Conservation (phyloP, 2,113 vertebrate genomes). For the Panurus biarmicus region DNA sequence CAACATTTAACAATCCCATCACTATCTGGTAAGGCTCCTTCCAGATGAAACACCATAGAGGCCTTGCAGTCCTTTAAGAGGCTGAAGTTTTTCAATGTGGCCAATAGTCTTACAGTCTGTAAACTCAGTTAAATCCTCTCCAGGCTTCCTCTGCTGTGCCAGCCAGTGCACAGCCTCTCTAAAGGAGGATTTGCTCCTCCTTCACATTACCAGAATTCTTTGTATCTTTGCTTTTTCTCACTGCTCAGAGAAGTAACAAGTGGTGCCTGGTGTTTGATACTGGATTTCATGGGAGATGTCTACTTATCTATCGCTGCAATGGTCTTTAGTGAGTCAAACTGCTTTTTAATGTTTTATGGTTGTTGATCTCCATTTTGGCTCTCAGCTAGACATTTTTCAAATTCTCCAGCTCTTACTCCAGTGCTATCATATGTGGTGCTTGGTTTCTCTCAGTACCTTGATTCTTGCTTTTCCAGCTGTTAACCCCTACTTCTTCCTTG, state of each 20-base stretch:
- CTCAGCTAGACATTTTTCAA: constrained; percentile 40
- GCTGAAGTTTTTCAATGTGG: not conserved
- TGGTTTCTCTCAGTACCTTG: not conserved
- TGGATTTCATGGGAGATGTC: not conserved
- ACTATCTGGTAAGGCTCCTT: not conserved
- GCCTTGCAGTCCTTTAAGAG: not conserved
- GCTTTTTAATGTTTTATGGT: constrained; percentile 29
- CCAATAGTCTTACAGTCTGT: not conserved
- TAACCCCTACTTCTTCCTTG: not conserved
- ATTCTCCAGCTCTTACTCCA: constrained; percentile 41
- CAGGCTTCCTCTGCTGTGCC: not conserved
- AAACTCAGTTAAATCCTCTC: not conserved
- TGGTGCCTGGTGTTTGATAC: constrained; percentile 42
- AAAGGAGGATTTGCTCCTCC: not conserved
- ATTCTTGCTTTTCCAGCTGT: not conserved
- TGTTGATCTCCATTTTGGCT: constrained; percentile 38
- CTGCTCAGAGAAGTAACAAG: not conserved
- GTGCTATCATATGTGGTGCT: not conserved
- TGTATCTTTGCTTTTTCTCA: not conserved
- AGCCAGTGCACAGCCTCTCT: not conserved
- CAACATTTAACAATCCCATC: not conserved
- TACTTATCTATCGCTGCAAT: constrained; percentile 12
- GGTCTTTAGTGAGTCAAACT: constrained; percentile 23
- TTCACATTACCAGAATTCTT: constrained; percentile 9
- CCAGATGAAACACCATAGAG: not conserved